Evolutionary conservation across 1,140 invertebrate species (phyloP).

Genomic region (Ericerus pela): DNA sequence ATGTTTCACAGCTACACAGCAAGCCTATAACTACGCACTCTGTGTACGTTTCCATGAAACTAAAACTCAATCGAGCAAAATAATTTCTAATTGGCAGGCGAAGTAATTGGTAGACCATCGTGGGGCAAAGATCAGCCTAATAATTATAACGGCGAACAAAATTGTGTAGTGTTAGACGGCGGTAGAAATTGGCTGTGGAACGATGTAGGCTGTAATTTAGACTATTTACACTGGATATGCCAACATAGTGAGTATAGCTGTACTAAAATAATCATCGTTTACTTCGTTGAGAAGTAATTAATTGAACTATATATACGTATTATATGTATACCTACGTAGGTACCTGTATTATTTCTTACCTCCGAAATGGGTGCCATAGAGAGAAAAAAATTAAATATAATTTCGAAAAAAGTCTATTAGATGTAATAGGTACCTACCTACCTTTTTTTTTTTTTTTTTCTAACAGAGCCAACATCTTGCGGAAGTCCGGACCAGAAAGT

Average conservation of each 20-base stretch:
- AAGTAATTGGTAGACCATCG: conserved; percentile 55
- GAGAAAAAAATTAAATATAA: too few relatives aligned
- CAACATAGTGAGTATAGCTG: conserved; percentile 68
- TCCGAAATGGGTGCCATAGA: too few relatives aligned
- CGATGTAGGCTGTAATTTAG: conserved; percentile 83
- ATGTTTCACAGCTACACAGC: not conserved
- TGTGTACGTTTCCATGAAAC: not conserved
- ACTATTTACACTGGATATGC: conserved; percentile 85
- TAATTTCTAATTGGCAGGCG: conserved; percentile 42
- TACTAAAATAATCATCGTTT: too few relatives aligned
- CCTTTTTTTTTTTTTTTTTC: too few relatives aligned
- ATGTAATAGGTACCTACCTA: too few relatives aligned
- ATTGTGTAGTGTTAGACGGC: conserved; percentile 80
- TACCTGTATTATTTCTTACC: too few relatives aligned
- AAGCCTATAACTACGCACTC: too few relatives aligned
- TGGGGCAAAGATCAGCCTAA: conserved; percentile 91
- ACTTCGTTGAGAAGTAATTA: too few relatives aligned
- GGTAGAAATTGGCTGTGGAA: conserved; percentile 83
- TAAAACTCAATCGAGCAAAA: not conserved
- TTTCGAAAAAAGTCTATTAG: too few relatives aligned
- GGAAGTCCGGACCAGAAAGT: conserved; percentile 70
- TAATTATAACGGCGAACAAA: conserved; percentile 89
- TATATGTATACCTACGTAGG: too few relatives aligned
- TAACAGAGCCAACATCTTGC: conserved; percentile 60
- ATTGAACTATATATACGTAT: too few relatives aligned